Evolutionary conservation across 2,113 vertebrate genomes (phyloP), one percentile per base, ranked within the genome.

Genomic region (Megaleporinus macrocephalus): DNA sequence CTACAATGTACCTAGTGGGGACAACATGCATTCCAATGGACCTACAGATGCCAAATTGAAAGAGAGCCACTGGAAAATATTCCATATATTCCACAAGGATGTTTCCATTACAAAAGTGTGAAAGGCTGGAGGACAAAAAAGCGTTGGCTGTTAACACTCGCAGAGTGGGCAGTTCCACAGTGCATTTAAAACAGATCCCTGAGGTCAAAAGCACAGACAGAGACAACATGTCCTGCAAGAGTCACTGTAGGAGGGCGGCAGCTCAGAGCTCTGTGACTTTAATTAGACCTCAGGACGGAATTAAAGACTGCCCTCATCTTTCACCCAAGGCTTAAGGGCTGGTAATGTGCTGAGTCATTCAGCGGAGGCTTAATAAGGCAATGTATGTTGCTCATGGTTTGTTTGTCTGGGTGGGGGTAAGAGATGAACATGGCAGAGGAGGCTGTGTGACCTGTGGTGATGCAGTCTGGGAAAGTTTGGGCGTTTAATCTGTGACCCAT

Each of bases 391-490:
- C 36, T 76, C 36, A 74, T 73, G 33, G 76, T 82, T 83, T 80
- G 76, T 84, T 84, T 84, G 80, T 83, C 62, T 82, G 73, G 59
- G 73, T 78, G 84, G 51, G 78, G 81, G 84, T 71, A 62, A 49
- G 30, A 18, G 27, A 83, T 81, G 78, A 77, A 76, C 68, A 74
- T 83, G 83, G 14, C 61, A 62, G 36, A 79, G 30, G 72, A 72
- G 82, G 77, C 76, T 55, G 62, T 29, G 76, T 65, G 75, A 62
- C 51, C 69, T n/a, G 76, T 63, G 44, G 76, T 55, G 63, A 80
- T 83, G 66, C 66, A 63, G 55, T 65, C 59, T 73, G 66, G 16
- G 18, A 22, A 22, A 66, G 70, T 80, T 61, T 71, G 76, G 78
- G 78, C 13, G 22, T 82, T 33, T 68, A 68, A 68, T 44, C 33